Base-by-base conservation (phyloP, 2,888 invertebrate species). In the Drepana falcataria region DNA sequence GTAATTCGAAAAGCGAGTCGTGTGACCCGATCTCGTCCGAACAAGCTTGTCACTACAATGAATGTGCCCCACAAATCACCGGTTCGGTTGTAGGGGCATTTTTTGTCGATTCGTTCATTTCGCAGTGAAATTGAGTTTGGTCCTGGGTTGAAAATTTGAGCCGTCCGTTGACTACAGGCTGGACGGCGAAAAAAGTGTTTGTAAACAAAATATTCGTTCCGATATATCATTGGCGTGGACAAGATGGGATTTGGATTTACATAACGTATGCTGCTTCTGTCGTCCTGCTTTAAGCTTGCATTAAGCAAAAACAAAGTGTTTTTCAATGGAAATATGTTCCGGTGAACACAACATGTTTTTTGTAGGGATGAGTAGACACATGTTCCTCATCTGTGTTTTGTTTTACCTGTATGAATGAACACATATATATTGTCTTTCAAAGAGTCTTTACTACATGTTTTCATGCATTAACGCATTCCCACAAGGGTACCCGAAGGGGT, bases 51-150 rank as follows among this genome's bases (percentile, higher is more conserved):
- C 90, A 85, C 83, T 87, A 84, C 87, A 86, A 89, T 80, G 85
- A 81, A 90, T 89, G 87, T 78, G 76, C 67, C 68, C 85, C 86
- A 89, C 90, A 90, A 90, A 90, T 90, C 90, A 90, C 87, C 76
- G 74, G 80, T 74, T 79, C 79, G 81, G 77, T 77, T 79, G 79
- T 73, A 71, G 70, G 71, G 69, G 65, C 71, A 77, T 86, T 87
- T 88, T 89, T 87, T 88, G 80, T 81, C 77, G 77, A 80, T 77
- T 75, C 81, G 79, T 87, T 82, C 83, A 84, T 87, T 88, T 83
- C 80, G 78, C 77, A 73, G 70, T 79, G 81, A 81, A 87, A 88
- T 88, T 86, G 87, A 85, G 85, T 83, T 87, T 73, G 73, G 83
- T 71, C 66, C 70, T 69, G 72, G 61, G 55, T 57, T 69, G 78